Evolutionary conservation across 1,140 invertebrate genomes (phyloP).

Genomic region (Aphis gossypii): DNA sequence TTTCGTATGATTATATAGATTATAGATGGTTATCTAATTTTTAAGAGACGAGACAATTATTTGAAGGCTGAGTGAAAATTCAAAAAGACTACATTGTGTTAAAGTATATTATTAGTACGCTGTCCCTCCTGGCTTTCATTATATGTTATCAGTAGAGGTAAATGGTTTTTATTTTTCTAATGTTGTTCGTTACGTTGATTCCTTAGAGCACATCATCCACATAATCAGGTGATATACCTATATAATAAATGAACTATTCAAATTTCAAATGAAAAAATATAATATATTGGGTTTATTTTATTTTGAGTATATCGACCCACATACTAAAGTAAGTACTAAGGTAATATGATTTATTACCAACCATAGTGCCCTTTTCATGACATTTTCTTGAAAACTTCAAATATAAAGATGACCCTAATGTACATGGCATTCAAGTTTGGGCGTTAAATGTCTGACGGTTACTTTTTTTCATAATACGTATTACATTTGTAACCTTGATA

Average conservation of each 20-base stretch:
- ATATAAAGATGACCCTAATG: slow-evolving; percentile 38
- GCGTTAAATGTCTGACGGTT: background rate
- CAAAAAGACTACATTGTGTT: too few relatives aligned
- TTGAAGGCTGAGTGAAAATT: background rate
- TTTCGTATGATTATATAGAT: background rate
- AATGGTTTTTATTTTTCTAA: background rate
- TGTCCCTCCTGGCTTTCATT: background rate
- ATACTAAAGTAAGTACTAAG: background rate
- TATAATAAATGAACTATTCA: background rate
- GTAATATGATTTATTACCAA: slow-evolving; percentile 41
- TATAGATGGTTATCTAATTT: background rate
- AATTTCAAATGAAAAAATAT: background rate
- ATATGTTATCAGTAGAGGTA: too few relatives aligned
- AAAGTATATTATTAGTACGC: too few relatives aligned
- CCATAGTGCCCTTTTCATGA: slow-evolving; percentile 35
- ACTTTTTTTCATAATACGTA: background rate
- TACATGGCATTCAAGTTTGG: slow-evolving; percentile 27
- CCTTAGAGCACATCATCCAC: background rate
- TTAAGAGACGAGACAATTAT: background rate
- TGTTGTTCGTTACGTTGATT: background rate
- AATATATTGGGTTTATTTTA: background rate
- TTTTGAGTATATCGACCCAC: background rate
- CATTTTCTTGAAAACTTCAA: slow-evolving; percentile 39
- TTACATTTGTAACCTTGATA: background rate
- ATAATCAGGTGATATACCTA: background rate